These are phyloP conservation scores for Chrysocyon brachyurus DNA, from an alignment of 2,797 vertebrate genomes.

Conservation along the genomic window DNA sequence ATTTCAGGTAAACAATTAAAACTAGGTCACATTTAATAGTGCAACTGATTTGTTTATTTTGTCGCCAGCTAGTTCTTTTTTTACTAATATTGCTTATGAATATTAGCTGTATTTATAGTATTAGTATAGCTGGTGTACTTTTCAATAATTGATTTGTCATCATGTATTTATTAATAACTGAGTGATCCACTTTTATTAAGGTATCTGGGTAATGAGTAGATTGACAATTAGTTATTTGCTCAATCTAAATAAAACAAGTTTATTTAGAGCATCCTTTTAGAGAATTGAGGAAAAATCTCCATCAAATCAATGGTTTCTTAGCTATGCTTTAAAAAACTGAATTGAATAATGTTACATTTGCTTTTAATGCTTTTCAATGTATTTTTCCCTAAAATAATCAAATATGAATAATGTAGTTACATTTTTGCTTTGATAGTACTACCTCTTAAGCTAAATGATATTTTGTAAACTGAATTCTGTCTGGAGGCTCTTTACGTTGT, in stretches of 20 bases:
- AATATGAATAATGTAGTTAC: neutral
- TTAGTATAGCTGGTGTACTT: neutral
- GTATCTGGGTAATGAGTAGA: constrained; percentile 36
- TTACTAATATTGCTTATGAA: neutral
- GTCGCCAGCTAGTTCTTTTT: neutral
- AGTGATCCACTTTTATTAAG: neutral
- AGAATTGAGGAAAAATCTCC: neutral
- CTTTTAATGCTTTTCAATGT: constrained; percentile 53
- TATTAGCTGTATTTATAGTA: neutral
- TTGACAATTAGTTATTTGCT: constrained; percentile 24
- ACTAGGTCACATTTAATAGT: neutral
- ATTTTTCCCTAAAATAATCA: constrained; percentile 55
- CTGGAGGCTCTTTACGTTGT: constrained; percentile 18
- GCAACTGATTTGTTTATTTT: constrained; percentile 12
- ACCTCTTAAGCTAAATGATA: constrained; percentile 24
- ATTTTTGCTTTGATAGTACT: constrained; percentile 48
- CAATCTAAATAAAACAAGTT: constrained; percentile 60
- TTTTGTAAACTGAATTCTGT: constrained; percentile 63
- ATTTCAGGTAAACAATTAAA: constrained; percentile 61
- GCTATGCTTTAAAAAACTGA: constrained; percentile 36
- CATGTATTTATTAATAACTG: constrained; percentile 4
- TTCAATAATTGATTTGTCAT: constrained; percentile 17
- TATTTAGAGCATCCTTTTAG: constrained; percentile 32
- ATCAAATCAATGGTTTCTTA: neutral
- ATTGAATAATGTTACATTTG: constrained; percentile 36